Conservation (phyloP, 2,888 invertebrate species). For the Lasioglossum villosulum region DNA sequence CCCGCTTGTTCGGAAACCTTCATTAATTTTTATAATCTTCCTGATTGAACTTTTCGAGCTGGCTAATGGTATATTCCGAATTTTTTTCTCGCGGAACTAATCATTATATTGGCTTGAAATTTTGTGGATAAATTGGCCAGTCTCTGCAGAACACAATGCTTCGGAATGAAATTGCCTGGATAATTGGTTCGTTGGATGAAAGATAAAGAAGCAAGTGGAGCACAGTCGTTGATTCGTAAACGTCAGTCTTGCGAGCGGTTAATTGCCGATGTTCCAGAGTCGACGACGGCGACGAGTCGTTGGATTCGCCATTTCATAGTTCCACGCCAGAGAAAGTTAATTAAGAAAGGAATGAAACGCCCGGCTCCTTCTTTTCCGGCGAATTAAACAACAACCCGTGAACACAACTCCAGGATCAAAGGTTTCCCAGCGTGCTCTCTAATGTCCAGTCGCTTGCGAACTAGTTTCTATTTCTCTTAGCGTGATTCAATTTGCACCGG, state of each 20-base stretch:
- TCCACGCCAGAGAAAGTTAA: conserved; percentile 42
- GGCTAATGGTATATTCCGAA: not conserved
- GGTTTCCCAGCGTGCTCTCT: not conserved
- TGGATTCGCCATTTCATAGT: not conserved
- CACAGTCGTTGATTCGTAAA: not conserved
- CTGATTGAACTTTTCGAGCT: not conserved
- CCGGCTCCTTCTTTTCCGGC: conserved; percentile 29
- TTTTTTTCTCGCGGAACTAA: not conserved
- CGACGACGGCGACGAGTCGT: conserved; percentile 5
- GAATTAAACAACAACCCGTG: conserved; percentile 49
- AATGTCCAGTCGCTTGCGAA: not conserved
- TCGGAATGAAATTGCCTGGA: not conserved
- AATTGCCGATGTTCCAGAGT: conserved; percentile 46
- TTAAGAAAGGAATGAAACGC: conserved; percentile 47
- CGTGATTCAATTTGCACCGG: not conserved
- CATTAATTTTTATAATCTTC: not conserved
- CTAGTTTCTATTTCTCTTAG: not conserved
- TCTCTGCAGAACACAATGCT: not conserved
- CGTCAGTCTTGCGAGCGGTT: not conserved
- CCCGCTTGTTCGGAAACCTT: not conserved
- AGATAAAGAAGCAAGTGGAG: not conserved
- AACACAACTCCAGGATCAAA: conserved; percentile 1
- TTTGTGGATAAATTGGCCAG: not conserved
- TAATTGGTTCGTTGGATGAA: not conserved
- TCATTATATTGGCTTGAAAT: not conserved